Evolutionary conservation across 2,113 vertebrate genomes (phyloP).

Genomic region (Oriolus oriolus): DNA sequence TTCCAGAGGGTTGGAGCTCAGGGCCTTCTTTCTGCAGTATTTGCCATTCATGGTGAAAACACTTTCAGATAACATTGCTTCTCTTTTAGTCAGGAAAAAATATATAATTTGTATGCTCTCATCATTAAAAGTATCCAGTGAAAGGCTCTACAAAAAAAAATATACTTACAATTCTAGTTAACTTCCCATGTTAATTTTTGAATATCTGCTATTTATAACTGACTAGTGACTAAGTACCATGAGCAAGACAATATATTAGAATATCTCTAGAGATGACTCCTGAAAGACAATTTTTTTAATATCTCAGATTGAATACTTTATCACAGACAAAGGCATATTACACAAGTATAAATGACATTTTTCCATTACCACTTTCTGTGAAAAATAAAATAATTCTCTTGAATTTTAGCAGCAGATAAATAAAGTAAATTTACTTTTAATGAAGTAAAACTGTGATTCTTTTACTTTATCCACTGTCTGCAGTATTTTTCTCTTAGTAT

Average conservation of each 20-base stretch:
- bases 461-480: constrained; percentile 3
- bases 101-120: background rate
- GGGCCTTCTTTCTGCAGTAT: background rate
- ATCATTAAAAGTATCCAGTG: background rate
- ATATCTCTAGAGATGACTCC: background rate
- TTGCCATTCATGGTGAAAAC: background rate
- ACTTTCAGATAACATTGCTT: background rate
- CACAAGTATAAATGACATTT: background rate
- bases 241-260: background rate
- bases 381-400: background rate
- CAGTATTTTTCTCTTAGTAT: background rate
- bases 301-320: background rate
- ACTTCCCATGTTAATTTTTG: background rate
- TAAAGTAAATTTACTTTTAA: background rate
- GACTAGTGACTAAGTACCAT: background rate
- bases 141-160: background rate
- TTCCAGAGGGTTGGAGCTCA: background rate
- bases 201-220: background rate
- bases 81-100: background rate
- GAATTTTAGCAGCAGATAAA: background rate
- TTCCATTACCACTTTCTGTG: background rate
- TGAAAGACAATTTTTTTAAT: background rate
- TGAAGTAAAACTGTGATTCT: background rate
- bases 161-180: background rate
- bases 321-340: background rate